Conservation (phyloP, 2,888 invertebrate species). For the Anorthoa munda region DNA sequence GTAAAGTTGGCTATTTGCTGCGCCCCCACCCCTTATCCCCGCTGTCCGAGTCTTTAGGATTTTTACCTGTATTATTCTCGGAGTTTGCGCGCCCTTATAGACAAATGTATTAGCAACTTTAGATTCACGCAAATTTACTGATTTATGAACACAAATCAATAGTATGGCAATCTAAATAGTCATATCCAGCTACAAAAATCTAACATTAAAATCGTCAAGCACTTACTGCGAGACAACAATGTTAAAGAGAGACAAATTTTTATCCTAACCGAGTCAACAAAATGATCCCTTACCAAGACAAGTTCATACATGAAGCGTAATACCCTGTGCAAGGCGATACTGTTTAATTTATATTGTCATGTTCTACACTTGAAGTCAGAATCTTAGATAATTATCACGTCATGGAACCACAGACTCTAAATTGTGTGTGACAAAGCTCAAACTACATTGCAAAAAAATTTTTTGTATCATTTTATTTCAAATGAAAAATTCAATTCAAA, state of each 20-base stretch:
- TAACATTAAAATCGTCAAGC: slow-evolving; percentile 20
- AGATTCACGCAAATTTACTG: no score
- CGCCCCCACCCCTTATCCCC: no score
- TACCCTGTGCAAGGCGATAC: slow-evolving; percentile 80
- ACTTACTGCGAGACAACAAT: slow-evolving; percentile 29
- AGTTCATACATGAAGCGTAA: slow-evolving; percentile 62
- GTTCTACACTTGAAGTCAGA: slow-evolving; percentile 45
- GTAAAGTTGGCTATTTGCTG: no score
- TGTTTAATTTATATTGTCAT: slow-evolving; percentile 75
- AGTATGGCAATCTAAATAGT: background rate
- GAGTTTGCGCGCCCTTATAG: no score
- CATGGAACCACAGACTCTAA: slow-evolving; percentile 3
- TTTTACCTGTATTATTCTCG: no score
- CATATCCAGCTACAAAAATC: slow-evolving; percentile 16
- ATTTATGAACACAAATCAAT: no score
- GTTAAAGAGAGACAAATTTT: slow-evolving; percentile 41
- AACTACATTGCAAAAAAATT: background rate
- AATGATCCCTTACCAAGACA: slow-evolving; percentile 71
- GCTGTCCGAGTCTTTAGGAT: no score
- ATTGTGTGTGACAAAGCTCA: background rate
- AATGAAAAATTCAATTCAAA: background rate
- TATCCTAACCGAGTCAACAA: slow-evolving; percentile 51
- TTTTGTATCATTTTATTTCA: background rate
- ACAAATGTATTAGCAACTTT: background rate
- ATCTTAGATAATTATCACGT: slow-evolving; percentile 12